A percentile compares a stretch with the other conserved stretches of the same genome.
These are phyloP conservation scores for Scaptodrosophila lebanonensis DNA, from an alignment of 1,140 invertebrate genomes.

Conservation along the genomic window DNA sequence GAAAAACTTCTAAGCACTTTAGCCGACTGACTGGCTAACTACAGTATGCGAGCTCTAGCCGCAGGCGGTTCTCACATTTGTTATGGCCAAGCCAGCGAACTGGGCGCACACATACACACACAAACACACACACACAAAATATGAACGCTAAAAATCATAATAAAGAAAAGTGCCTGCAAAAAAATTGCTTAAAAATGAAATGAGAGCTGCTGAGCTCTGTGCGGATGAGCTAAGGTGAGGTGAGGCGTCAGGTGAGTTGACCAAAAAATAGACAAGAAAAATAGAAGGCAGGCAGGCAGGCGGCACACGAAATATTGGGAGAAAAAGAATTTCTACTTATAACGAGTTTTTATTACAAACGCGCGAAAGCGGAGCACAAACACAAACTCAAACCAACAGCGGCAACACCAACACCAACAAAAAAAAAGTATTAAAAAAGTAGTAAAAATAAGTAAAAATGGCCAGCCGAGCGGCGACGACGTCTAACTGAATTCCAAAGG, in stretches of 20 bases:
- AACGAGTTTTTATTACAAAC: conserved; percentile 74
- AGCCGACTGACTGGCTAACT: conserved; percentile 32
- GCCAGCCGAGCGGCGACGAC: neutral
- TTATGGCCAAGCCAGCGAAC: conserved; percentile 39
- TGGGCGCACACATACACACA: neutral
- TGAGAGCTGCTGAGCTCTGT: conserved; percentile 1
- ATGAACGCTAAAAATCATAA: conserved; percentile 40
- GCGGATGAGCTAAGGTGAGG: neutral
- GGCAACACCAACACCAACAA: conserved; percentile 10
- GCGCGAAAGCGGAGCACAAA: conserved; percentile 57
- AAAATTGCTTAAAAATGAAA: conserved; percentile 55
- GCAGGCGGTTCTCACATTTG: conserved; percentile 70
- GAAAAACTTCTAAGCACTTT: conserved; percentile 48
- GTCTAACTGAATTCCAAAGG: conserved; percentile 44
- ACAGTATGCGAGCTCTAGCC: conserved; percentile 32
- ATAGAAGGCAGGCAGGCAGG: neutral
- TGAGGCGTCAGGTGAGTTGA: conserved; percentile 30
- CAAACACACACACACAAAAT: conserved; percentile 2
- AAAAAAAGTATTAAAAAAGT: conserved; percentile 65
- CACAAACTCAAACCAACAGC: conserved; percentile 27
- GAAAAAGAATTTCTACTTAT: conserved; percentile 68
- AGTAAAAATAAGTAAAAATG: conserved; percentile 57
- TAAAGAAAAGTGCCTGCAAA: conserved; percentile 72
- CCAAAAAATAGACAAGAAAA: conserved; percentile 32
- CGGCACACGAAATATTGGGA: neutral